Evolutionary conservation across 2,113 vertebrate genomes (phyloP).

Genomic region (Ailurus styani): DNA sequence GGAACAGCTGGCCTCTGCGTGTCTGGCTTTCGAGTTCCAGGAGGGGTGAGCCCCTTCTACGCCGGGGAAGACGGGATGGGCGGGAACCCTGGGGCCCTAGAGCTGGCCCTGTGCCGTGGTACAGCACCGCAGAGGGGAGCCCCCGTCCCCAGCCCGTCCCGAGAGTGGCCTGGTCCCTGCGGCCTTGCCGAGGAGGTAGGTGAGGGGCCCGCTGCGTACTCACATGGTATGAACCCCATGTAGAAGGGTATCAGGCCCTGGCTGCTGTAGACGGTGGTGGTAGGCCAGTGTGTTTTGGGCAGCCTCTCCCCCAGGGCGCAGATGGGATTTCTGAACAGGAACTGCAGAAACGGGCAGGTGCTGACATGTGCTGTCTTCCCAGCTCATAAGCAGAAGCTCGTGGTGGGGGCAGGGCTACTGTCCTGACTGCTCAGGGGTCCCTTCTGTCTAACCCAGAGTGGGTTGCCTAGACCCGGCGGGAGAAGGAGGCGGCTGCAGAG

Average conservation of each 20-base stretch:
- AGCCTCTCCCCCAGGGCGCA: conserved; percentile 60
- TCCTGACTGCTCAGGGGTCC: neutral
- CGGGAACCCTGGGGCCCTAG: accelerated
- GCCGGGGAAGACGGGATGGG: accelerated
- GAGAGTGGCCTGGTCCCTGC: accelerated
- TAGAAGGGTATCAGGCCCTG: conserved; percentile 79
- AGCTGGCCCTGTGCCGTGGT: too few species aligned
- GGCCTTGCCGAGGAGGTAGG: accelerated
- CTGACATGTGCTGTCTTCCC: accelerated
- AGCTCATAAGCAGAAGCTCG: accelerated
- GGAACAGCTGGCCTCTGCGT: neutral
- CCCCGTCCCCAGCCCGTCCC: accelerated
- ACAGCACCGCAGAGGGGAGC: accelerated
- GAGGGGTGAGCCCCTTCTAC: neutral
- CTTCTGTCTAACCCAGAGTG: accelerated
- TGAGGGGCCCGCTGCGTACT: neutral
- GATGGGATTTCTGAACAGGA: conserved; percentile 63
- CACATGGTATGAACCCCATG: conserved; percentile 79
- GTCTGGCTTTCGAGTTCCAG: neutral
- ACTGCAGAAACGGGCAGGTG: conserved; percentile 49
- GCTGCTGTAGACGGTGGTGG: conserved; percentile 71
- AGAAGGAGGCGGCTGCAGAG: too few species aligned
- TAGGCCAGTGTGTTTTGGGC: conserved; percentile 75
- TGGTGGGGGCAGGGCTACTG: accelerated
- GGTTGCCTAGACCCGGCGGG: too few species aligned